Conservation (phyloP, 2,113 vertebrate species). For the Craseonycteris thonglongyai region DNA sequence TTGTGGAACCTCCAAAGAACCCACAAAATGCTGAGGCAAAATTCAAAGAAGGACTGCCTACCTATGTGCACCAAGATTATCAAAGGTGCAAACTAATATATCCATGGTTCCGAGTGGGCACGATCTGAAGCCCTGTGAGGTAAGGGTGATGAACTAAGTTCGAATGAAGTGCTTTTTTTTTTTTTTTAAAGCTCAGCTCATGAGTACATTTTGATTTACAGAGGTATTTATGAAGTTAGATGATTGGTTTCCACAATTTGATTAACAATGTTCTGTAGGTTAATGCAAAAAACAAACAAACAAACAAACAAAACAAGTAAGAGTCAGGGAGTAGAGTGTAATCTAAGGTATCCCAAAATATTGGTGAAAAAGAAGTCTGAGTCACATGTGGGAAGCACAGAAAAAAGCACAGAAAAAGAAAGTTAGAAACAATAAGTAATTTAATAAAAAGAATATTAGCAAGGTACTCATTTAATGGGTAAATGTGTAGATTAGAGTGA, state of each 20-base stretch:
- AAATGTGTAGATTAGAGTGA: not conserved
- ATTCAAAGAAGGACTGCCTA: not conserved
- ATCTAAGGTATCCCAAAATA: not conserved
- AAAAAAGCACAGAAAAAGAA: not conserved
- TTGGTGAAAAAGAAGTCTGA: not conserved
- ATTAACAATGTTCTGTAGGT: not conserved
- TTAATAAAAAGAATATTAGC: not conserved
- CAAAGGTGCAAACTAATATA: no score
- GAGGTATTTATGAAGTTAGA: not conserved
- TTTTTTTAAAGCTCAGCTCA: not conserved
- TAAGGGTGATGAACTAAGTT: not conserved
- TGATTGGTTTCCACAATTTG: not conserved
- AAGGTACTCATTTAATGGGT: not conserved
- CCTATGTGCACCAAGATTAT: not conserved
- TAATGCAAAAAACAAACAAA: not conserved
- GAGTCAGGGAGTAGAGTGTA: not conserved
- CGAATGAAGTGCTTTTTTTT: not conserved
- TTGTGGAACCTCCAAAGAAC: not conserved
- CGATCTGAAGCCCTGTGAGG: not conserved
- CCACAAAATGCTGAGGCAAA: not conserved
- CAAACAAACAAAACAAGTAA: not conserved
- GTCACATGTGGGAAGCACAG: not conserved
- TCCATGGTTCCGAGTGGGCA: rapidly evolving
- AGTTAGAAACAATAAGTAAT: not conserved
- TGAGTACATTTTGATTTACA: not conserved